A percentile compares a stretch with the other conserved stretches of the same genome.
phyloP scores from a whole-genome alignment of 1,140 invertebrate species.

The Macrotrachela quadricornifera region DNA sequence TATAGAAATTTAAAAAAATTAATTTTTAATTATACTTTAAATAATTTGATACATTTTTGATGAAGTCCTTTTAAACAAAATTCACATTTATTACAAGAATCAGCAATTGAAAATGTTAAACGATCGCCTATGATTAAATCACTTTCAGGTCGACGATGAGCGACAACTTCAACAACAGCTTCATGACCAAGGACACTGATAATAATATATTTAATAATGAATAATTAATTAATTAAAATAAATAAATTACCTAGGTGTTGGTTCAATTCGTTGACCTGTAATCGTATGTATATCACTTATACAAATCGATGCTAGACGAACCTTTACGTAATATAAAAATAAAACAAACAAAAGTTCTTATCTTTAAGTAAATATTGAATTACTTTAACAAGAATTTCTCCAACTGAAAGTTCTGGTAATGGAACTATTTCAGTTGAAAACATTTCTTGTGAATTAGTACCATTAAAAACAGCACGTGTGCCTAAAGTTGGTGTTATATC shows the following conservation, averaged over 20 bases:
- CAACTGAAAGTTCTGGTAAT: too few species aligned
- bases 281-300: conserved; percentile 2
- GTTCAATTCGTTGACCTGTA: conserved; percentile 2
- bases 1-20: not conserved
- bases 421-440: too few species aligned
- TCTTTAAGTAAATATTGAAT: too few species aligned
- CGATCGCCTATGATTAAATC: not conserved
- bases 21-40: not conserved
- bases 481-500: too few species aligned
- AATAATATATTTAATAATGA: not conserved
- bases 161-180: conserved; percentile 1
- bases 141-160: not conserved
- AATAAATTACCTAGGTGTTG: not conserved
- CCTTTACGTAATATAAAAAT: not conserved
- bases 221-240: not conserved
- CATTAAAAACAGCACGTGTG: too few species aligned
- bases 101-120: conserved; percentile 7
- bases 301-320: conserved; percentile 2
- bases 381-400: too few species aligned
- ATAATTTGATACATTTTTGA: conserved; percentile 6
- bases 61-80: conserved; percentile 1
- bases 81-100: not conserved
- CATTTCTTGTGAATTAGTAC: too few species aligned
- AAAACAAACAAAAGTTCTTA: too few species aligned
- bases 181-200: conserved; percentile 5